A percentile compares a stretch with the other conserved stretches of the same genome.
Evolutionary conservation across 2,888 invertebrate genomes (phyloP).

Genomic region (Troides oblongomaculatus): DNA sequence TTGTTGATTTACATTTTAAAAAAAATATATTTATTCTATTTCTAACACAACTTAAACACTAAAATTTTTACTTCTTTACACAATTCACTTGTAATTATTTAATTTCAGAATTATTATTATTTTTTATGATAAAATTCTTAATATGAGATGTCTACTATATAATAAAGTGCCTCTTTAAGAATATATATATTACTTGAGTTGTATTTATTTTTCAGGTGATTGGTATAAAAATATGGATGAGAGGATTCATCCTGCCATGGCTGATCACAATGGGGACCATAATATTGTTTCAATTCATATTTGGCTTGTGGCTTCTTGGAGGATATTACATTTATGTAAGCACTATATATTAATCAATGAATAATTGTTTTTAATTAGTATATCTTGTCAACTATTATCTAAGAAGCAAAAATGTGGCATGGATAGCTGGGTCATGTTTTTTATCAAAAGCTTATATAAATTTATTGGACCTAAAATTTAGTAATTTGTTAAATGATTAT

Average conservation of each 20-base stretch:
- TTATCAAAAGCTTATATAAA: too few species aligned
- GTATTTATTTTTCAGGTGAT: conserved; percentile 64
- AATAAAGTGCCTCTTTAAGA: too few species aligned
- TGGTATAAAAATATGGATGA: conserved; percentile 84
- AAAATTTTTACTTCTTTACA: too few species aligned
- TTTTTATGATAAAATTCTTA: too few species aligned
- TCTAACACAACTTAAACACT: too few species aligned
- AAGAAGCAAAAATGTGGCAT: too few species aligned
- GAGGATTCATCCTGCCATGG: conserved; percentile 93
- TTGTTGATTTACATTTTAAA: not conserved
- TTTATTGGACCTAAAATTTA: too few species aligned
- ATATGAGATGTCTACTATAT: too few species aligned
- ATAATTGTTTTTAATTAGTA: not conserved
- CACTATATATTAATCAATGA: conserved; percentile 39
- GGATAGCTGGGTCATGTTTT: too few species aligned
- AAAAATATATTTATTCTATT: not conserved
- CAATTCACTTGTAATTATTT: too few species aligned
- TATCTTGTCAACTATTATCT: not conserved
- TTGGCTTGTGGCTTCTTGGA: conserved; percentile 91
- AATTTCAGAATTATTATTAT: too few species aligned
- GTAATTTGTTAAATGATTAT: too few species aligned
- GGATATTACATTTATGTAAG: conserved; percentile 96
- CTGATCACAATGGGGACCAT: conserved; percentile 83
- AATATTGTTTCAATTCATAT: conserved; percentile 87
- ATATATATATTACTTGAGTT: not conserved